Conservation (phyloP, 1,140 invertebrate genomes). For the Calliopsis andreniformis region DNA sequence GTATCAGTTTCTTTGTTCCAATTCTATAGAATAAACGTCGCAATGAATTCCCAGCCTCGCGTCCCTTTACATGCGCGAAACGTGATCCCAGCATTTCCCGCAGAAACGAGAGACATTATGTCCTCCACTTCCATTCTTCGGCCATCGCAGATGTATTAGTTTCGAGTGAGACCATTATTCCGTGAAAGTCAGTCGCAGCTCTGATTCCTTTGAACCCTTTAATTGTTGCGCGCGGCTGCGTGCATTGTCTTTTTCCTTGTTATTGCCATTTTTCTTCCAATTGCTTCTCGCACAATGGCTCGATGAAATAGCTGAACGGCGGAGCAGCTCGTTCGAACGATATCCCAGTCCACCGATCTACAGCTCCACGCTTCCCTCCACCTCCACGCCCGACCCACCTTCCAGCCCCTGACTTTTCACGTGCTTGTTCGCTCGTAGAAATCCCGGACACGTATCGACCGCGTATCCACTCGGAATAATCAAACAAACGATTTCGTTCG, state of each 20-base stretch:
- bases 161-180: constrained; percentile 6
- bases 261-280: constrained; percentile 40
- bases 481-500: constrained; percentile 63
- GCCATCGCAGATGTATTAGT: background rate
- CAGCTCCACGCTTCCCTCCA: constrained; percentile 35
- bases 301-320: constrained; percentile 7
- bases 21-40: too few species aligned
- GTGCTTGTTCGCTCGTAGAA: constrained; percentile 40
- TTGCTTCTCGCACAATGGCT: constrained; percentile 14
- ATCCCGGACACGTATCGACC: constrained; percentile 61
- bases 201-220: background rate
- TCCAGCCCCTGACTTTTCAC: constrained; percentile 4
- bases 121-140: background rate
- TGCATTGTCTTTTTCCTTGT: constrained; percentile 26
- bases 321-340: constrained; percentile 9
- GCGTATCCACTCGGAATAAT: constrained; percentile 69
- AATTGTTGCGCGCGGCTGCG: constrained; percentile 11
- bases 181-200: background rate
- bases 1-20: background rate
- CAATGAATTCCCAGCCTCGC: constrained; percentile 5
- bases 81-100: background rate
- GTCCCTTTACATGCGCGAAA: background rate
- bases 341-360: constrained; percentile 22
- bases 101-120: background rate
- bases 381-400: constrained; percentile 12